Percentiles rank a stretch among this genome's conserved stretches.
phyloP scores from a whole-genome alignment of 1,140 invertebrate species.

The Rhopalosiphum maidis region DNA sequence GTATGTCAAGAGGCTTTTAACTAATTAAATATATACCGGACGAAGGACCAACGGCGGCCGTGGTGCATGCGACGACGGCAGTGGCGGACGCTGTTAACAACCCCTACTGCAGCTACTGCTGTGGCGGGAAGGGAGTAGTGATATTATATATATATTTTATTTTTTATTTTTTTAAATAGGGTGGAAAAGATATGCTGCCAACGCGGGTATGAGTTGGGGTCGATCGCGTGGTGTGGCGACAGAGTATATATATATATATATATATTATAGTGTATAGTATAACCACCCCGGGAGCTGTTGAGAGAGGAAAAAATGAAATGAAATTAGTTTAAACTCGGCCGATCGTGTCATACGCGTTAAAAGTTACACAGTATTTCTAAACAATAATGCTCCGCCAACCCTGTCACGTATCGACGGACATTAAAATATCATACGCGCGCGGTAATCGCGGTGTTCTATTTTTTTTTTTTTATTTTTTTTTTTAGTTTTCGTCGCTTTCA shows the following conservation, averaged over 20 bases:
- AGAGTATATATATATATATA: neutral
- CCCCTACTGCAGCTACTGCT: neutral
- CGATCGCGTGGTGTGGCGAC: constrained; percentile 3
- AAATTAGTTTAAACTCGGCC: constrained; percentile 57
- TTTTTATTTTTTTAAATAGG: constrained; percentile 37
- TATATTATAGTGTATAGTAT: neutral
- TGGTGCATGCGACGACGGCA: neutral
- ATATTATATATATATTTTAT: neutral
- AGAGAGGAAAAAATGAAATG: constrained; percentile 32
- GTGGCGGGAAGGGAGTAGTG: neutral
- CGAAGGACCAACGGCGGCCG: neutral
- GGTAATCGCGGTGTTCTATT: neutral
- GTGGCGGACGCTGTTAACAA: constrained; percentile 38
- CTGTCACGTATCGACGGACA: neutral
- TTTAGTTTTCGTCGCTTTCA: neutral
- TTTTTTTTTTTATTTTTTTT: neutral
- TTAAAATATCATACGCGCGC: neutral
- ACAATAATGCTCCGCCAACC: constrained; percentile 28
- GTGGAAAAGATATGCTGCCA: constrained; percentile 33
- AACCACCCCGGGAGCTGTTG: constrained; percentile 31
- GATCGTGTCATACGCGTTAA: constrained; percentile 54
- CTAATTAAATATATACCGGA: constrained; percentile 55
- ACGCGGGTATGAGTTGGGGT: neutral
- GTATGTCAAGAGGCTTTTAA: constrained; percentile 56
- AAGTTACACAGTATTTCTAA: constrained; percentile 39